A percentile compares a stretch with the other conserved stretches of the same genome.
Conservation (phyloP, 2,888 invertebrate species). For the Pycnomerus fuliginosus region DNA sequence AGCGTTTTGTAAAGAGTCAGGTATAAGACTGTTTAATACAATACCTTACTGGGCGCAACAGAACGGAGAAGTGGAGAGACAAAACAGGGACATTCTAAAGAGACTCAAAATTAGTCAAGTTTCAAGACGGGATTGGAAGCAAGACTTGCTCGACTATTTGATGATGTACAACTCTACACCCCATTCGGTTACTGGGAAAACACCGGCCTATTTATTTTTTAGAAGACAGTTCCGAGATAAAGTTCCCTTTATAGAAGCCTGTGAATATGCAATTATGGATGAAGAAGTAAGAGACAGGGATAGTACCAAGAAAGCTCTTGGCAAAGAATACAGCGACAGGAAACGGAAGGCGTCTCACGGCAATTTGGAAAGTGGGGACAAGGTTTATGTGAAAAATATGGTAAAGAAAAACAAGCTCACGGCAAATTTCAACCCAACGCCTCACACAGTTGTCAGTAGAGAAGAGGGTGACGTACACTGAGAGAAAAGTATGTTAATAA, state of each 20-base stretch:
- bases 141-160: conserved; percentile 15
- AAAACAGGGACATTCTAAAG: conserved; percentile 22
- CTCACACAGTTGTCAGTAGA: too few species aligned
- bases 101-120: conserved; percentile 13
- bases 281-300: too few species aligned
- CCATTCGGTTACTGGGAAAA: conserved; percentile 10
- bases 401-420: too few species aligned
- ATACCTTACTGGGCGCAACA: conserved; percentile 25
- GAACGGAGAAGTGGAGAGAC: conserved; percentile 27
- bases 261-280: too few species aligned
- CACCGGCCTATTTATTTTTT: conserved; percentile 20
- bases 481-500: too few species aligned
- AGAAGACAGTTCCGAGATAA: conserved; percentile 20
- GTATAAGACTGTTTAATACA: conserved; percentile 24
- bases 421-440: too few species aligned
- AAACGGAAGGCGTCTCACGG: too few species aligned
- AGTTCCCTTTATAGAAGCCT: conserved; percentile 8
- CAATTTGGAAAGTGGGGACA: too few species aligned
- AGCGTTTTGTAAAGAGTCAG: conserved; percentile 23
- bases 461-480: too few species aligned
- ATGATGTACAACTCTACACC: conserved; percentile 20
- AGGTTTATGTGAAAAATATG: too few species aligned
- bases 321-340: too few species aligned
- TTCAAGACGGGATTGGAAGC: conserved; percentile 8
- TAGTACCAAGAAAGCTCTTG: too few species aligned